A percentile compares a stretch with the other conserved stretches of the same genome.
Conservation (phyloP, 2,888 invertebrate genomes). For the Phragmatobia fuliginosa region DNA sequence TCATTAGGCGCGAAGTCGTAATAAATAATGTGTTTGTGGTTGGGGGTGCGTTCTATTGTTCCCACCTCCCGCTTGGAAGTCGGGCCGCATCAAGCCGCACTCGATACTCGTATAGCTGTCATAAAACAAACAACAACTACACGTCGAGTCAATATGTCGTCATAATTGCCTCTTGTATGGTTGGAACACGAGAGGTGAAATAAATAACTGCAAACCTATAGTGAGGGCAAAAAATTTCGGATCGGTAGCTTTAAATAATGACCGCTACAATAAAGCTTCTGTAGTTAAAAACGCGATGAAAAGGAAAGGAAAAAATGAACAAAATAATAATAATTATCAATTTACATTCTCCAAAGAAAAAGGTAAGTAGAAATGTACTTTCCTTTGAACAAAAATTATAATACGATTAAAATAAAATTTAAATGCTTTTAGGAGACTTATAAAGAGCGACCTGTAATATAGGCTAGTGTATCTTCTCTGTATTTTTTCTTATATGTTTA, state of each 20-base stretch:
- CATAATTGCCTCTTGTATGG: constrained; percentile 74
- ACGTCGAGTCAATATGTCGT: constrained; percentile 71
- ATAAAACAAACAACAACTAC: constrained; percentile 69
- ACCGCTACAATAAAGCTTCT: constrained; percentile 47
- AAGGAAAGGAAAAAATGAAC: constrained; percentile 45
- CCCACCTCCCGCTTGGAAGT: constrained; percentile 42
- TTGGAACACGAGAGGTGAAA: constrained; percentile 57
- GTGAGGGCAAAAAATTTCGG: constrained; percentile 56
- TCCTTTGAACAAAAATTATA: constrained; percentile 58
- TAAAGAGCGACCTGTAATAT: constrained; percentile 31
- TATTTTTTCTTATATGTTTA: background rate
- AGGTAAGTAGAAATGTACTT: constrained; percentile 44
- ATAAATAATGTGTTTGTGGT: constrained; percentile 68
- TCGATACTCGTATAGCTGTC: constrained; percentile 60
- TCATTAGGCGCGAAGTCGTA: constrained; percentile 66
- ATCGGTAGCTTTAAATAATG: constrained; percentile 67
- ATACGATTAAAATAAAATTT: constrained; percentile 56
- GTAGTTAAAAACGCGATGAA: constrained; percentile 48
- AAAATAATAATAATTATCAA: constrained; percentile 54
- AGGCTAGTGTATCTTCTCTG: background rate
- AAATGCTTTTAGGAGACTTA: constrained; percentile 55
- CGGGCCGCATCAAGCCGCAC: constrained; percentile 54
- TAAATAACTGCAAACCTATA: constrained; percentile 63
- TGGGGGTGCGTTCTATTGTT: constrained; percentile 60
- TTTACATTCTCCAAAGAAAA: constrained; percentile 57